A percentile compares a stretch with the other conserved stretches of the same genome.
Conservation (phyloP, 2,113 vertebrate genomes). For the Cephalopholis sonnerati region DNA sequence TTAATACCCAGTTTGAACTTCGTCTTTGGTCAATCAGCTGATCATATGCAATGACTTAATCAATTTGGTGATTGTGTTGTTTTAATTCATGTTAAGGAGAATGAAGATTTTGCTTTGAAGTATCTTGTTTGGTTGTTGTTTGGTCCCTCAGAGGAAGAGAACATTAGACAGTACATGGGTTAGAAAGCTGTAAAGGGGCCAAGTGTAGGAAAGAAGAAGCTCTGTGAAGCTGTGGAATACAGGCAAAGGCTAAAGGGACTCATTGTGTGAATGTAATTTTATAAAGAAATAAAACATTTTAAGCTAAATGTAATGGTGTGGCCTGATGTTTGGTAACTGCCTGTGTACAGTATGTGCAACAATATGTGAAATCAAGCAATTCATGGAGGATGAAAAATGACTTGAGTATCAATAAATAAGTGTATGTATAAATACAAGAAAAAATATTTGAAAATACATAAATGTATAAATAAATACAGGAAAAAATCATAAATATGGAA, state of each 20-base stretch:
- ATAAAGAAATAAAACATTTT: slow-evolving; percentile 68
- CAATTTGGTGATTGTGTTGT: slow-evolving; percentile 14
- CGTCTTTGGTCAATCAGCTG: neutral
- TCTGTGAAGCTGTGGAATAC: slow-evolving; percentile 2
- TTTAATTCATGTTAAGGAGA: neutral
- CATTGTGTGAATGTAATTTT: slow-evolving; percentile 76
- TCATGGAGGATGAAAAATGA: neutral
- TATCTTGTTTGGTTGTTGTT: neutral
- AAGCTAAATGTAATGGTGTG: neutral
- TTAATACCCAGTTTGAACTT: neutral
- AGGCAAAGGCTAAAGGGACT: slow-evolving; percentile 56
- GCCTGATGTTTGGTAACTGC: neutral
- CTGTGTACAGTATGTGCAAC: neutral
- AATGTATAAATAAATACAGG: no score
- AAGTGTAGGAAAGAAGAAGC: neutral
- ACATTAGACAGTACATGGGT: neutral
- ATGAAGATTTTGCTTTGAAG: neutral
- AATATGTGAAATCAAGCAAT: no score
- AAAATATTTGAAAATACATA: no score
- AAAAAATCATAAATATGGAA: no score
- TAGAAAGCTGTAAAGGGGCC: neutral
- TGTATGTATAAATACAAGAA: no score
- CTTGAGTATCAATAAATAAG: no score
- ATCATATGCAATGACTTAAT: slow-evolving; percentile 24
- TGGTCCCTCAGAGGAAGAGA: neutral